Conservation (phyloP, 2,113 vertebrate genomes). For the Chaetorhynchus papuensis region DNA sequence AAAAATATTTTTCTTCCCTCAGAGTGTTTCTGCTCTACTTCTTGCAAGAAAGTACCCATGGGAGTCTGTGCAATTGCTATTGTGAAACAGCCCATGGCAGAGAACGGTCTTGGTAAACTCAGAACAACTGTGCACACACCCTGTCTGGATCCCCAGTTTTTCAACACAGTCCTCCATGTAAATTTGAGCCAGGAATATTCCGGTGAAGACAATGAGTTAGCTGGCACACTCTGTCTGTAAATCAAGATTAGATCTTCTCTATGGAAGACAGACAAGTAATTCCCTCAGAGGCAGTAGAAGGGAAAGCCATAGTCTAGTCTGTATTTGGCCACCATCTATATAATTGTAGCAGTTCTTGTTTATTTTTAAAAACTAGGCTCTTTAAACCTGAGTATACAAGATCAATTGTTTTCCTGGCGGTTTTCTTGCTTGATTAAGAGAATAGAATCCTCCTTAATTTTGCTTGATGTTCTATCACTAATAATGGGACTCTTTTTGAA, state of each 20-base stretch:
- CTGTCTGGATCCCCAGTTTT: neutral
- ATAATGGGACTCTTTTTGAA: neutral
- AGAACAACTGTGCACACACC: neutral
- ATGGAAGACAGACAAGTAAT: neutral
- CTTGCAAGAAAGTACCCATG: neutral
- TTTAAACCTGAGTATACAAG: neutral
- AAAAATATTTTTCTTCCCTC: neutral
- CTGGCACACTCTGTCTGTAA: rapidly evolving
- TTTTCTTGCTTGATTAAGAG: neutral
- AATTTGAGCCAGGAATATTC: neutral
- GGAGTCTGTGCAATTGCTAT: neutral
- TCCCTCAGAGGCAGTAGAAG: neutral
- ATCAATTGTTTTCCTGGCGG: neutral
- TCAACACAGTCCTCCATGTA: neutral
- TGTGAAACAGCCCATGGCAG: neutral
- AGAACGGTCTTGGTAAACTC: neutral
- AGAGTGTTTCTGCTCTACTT: neutral
- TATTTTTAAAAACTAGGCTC: neutral
- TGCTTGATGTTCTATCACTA: neutral
- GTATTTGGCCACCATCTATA: neutral
- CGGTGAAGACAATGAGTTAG: neutral
- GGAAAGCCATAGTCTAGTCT: neutral
- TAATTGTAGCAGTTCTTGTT: neutral
- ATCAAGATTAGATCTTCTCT: neutral
- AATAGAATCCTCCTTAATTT: neutral